phyloP scores from a whole-genome alignment of 1,140 invertebrate species.

The Zophobas atratus region DNA sequence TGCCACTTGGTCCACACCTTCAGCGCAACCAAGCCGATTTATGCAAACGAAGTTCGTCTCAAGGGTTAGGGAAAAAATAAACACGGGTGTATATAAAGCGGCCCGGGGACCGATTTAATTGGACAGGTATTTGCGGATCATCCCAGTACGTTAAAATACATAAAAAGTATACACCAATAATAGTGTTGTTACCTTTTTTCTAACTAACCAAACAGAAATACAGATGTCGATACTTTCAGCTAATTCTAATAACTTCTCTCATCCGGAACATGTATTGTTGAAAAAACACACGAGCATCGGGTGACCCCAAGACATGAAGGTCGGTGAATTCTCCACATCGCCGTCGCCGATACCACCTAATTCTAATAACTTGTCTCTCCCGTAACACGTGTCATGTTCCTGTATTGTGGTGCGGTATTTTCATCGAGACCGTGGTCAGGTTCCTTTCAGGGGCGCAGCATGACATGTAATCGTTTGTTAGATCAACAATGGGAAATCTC shows the following conservation, averaged over 20 bases:
- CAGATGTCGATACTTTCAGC: too few species aligned
- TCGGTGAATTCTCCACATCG: not conserved
- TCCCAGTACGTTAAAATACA: too few species aligned
- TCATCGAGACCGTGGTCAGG: constrained; percentile 13
- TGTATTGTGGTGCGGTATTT: not conserved
- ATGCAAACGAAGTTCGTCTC: constrained; percentile 12
- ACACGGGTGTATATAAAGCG: constrained; percentile 3
- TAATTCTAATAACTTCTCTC: too few species aligned
- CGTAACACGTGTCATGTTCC: not conserved
- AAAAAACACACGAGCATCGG: too few species aligned
- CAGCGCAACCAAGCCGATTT: constrained; percentile 11
- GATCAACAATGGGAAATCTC: constrained; percentile 49
- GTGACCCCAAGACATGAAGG: not conserved
- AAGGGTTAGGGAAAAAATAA: constrained; percentile 1
- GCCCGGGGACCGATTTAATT: constrained; percentile 5
- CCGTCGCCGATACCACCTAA: not conserved
- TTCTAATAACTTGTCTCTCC: too few species aligned
- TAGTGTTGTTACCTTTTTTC: too few species aligned
- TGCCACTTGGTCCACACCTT: constrained; percentile 42
- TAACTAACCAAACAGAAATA: too few species aligned
- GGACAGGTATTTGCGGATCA: not conserved
- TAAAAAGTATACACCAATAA: too few species aligned
- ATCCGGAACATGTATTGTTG: too few species aligned
- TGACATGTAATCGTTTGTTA: constrained; percentile 46
- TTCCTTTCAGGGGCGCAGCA: constrained; percentile 28